These are phyloP conservation scores for Botrylloides violaceus DNA, from an alignment of 23 tunicate species.

Conservation along the genomic window DNA sequence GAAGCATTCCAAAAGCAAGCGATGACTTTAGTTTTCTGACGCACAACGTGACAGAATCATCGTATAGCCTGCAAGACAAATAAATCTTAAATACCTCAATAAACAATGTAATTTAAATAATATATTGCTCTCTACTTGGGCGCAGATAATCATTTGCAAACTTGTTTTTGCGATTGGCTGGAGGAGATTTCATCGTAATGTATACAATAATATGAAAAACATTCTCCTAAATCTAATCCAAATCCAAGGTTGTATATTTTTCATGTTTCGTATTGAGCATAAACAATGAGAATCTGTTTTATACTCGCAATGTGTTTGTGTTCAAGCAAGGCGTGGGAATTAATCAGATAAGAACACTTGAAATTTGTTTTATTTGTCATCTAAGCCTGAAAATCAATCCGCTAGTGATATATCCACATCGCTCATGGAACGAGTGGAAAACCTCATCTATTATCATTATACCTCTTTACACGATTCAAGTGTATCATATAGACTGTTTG, in stretches of 20 bases:
- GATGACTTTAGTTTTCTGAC: no score
- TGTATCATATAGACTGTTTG: no score
- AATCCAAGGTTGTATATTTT: background rate
- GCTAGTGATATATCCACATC: background rate
- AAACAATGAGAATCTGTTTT: background rate
- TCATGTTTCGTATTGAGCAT: background rate
- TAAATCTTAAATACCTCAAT: no score
- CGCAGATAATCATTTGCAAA: no score
- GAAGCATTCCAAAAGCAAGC: no score
- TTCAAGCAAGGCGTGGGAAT: background rate
- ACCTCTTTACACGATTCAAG: no score
- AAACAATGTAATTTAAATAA: no score
- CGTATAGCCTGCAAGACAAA: no score
- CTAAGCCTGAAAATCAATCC: background rate
- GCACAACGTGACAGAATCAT: no score
- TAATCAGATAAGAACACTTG: background rate
- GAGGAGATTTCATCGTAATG: background rate
- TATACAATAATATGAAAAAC: background rate
- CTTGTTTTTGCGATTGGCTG: background rate
- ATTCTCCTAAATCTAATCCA: background rate
- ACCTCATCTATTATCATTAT: no score
- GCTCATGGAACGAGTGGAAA: no score
- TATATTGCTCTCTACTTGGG: no score
- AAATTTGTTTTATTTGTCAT: background rate
- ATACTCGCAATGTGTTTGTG: background rate